Evolutionary conservation across 1,140 invertebrate species (phyloP).

Genomic region (Drosophila nannoptera): DNA sequence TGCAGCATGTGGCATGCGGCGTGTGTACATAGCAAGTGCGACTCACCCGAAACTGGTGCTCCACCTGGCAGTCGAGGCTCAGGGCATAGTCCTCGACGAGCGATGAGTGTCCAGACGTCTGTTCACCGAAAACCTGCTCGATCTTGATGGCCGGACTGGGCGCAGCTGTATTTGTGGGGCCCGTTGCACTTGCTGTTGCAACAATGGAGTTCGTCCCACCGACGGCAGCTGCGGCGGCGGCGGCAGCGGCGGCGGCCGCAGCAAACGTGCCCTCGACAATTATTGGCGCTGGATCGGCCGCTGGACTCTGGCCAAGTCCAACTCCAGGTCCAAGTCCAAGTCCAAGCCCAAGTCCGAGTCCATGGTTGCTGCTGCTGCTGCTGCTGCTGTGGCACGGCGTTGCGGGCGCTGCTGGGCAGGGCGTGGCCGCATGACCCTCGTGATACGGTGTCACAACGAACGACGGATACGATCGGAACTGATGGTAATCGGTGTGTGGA

Average conservation of each 20-base stretch:
- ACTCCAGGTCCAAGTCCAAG: conserved; percentile 8
- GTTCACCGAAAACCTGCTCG: conserved; percentile 70
- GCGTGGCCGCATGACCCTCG: conserved; percentile 66
- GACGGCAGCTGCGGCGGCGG: conserved; percentile 46
- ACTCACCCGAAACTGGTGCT: conserved; percentile 73
- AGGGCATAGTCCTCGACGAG: conserved; percentile 70
- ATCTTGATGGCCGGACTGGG: conserved; percentile 74
- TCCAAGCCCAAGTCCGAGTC: conserved; percentile 17
- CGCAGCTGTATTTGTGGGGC: conserved; percentile 15
- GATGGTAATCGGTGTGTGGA: conserved; percentile 74
- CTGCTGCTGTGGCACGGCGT: conserved; percentile 41
- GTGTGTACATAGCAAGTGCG: conserved; percentile 17
- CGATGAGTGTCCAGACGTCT: conserved; percentile 33
- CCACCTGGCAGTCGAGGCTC: conserved; percentile 63
- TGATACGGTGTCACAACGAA: conserved; percentile 76
- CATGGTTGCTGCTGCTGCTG: conserved; percentile 29
- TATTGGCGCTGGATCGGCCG: conserved; percentile 57
- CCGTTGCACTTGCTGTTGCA: conserved; percentile 5
- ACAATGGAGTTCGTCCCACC: conserved; percentile 28
- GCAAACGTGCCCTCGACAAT: conserved; percentile 67
- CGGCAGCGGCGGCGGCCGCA: conserved; percentile 52
- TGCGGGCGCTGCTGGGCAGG: conserved; percentile 53
- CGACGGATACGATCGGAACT: conserved; percentile 76
- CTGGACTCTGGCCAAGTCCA: conserved; percentile 40
- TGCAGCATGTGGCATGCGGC: conserved; percentile 31